Base-by-base conservation (phyloP, 2,113 vertebrate genomes). In the Mormyrus iriodes region DNA sequence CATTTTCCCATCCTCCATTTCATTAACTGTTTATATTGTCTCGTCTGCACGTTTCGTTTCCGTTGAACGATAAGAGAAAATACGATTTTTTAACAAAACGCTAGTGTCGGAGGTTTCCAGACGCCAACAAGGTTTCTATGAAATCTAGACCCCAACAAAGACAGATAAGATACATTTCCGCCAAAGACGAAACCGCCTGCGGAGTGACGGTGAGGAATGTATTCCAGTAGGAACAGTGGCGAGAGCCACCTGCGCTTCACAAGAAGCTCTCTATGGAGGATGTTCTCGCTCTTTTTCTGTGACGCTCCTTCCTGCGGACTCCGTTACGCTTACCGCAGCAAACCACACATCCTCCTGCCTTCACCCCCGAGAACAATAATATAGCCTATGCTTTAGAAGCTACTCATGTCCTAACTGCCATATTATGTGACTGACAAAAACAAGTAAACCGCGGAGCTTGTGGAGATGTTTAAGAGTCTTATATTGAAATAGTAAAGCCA, bases 321-420 rank as follows among this genome's bases (percentile, higher is more conserved):
- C 95, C 95, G 88, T 96, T 95, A 95, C 95, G 94, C 93, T 92
- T 8, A 91, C 90, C 90, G 91, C 91, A 91, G 89, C 87, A 93
- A 94, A 95, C 95, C 96, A 93, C 95, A 95, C 79, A 79, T 94
- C 94, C 93, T 96, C 94, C 95, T 95, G 92, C 87, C 90, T 91
- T 86, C 21, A 73, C 88, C 69, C 89, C 88, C 3, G 73, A 53
- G 19, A 5, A 76, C 61, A 10, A 31, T 15, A 17, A 35, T 46
- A 35, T 48, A 13, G 51, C 58, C 24, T n/a, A 42, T 65, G 61
- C 61, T 27, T 65, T 65, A n/a, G n/a, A 10, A 65, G n/a, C 61
- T 65, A 65, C n/a, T 69, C 61, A 13, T 92, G 91, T 83, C 49
- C 86, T 61, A 39, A 76, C 8, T 48, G 15, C 10, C n/a, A 1